Percentiles rank a stretch among this genome's conserved stretches.
Evolutionary conservation across 2,888 invertebrate genomes (phyloP).

Genomic region (Athalia circularis): DNA sequence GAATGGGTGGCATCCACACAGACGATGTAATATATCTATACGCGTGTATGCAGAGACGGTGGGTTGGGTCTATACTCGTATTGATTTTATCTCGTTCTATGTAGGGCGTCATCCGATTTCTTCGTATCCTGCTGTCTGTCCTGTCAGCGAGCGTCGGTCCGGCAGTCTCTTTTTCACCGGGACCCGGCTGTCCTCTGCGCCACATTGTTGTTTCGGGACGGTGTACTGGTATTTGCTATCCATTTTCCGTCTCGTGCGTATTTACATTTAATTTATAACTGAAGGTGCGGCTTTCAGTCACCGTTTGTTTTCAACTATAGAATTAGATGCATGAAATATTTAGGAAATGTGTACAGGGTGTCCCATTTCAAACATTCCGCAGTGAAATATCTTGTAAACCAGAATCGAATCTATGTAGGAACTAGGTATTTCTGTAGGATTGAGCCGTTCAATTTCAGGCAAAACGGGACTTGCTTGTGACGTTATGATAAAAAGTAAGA

Average conservation of each 20-base stretch:
- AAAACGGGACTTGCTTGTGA: too few relatives aligned
- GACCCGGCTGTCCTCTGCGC: constrained; percentile 52
- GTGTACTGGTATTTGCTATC: constrained; percentile 59
- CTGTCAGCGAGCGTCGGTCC: constrained; percentile 25
- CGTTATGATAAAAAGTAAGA: too few relatives aligned
- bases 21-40: not conserved
- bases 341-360: constrained; percentile 3
- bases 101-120: constrained; percentile 26
- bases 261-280: constrained; percentile 64
- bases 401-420: too few relatives aligned
- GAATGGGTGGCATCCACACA: not conserved
- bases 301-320: constrained; percentile 44
- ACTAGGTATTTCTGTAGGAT: too few relatives aligned
- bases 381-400: not conserved
- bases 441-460: too few relatives aligned
- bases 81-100: constrained; percentile 43
- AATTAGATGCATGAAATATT: constrained; percentile 39
- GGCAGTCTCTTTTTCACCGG: constrained; percentile 51
- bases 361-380: not conserved
- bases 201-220: constrained; percentile 61
- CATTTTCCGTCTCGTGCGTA: constrained; percentile 57
- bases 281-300: constrained; percentile 27
- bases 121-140: constrained; percentile 28
- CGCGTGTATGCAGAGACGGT: not conserved
- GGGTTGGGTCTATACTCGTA: constrained; percentile 29